Evolutionary conservation across 1,140 invertebrate species (phyloP).

Genomic region (Eubasilissa regina): DNA sequence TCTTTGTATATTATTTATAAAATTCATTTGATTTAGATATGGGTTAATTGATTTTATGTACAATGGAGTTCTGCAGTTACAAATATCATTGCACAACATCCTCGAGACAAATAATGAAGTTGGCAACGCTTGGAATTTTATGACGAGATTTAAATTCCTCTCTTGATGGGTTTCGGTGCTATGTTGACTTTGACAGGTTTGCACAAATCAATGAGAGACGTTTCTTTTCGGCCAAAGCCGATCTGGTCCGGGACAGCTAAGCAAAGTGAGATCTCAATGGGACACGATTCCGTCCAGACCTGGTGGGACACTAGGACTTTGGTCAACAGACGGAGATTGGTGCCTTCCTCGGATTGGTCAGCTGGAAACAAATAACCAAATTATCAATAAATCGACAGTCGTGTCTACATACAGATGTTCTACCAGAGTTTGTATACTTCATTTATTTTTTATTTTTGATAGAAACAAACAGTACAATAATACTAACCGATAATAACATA

Average conservation of each 20-base stretch:
- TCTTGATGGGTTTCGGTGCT: slow-evolving; percentile 89
- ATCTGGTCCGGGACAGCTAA: slow-evolving; percentile 81
- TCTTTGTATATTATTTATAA: too few relatives aligned
- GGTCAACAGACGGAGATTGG: slow-evolving; percentile 85
- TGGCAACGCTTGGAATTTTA: neutral
- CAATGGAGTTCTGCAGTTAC: too few relatives aligned
- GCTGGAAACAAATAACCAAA: slow-evolving; percentile 48
- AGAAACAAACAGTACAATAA: too few relatives aligned
- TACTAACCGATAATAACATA: too few relatives aligned
- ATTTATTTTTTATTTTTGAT: too few relatives aligned
- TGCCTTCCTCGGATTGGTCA: slow-evolving; percentile 66
- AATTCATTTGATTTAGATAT: too few relatives aligned
- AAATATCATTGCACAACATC: too few relatives aligned
- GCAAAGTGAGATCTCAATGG: slow-evolving; percentile 89
- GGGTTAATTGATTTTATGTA: too few relatives aligned
- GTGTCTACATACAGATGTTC: slow-evolving; percentile 10
- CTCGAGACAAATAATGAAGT: too few relatives aligned
- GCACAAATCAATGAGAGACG: slow-evolving; percentile 86
- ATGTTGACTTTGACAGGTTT: slow-evolving; percentile 93
- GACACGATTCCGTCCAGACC: slow-evolving; percentile 91
- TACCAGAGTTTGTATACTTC: too few relatives aligned
- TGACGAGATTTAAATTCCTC: slow-evolving; percentile 77
- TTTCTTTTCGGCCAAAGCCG: slow-evolving; percentile 71
- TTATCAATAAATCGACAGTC: slow-evolving; percentile 25
- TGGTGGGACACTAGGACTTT: slow-evolving; percentile 91